A percentile compares a stretch with the other conserved stretches of the same genome.
phyloP scores from a whole-genome alignment of 2,113 vertebrate genomes.

The Crypturellus undulatus region DNA sequence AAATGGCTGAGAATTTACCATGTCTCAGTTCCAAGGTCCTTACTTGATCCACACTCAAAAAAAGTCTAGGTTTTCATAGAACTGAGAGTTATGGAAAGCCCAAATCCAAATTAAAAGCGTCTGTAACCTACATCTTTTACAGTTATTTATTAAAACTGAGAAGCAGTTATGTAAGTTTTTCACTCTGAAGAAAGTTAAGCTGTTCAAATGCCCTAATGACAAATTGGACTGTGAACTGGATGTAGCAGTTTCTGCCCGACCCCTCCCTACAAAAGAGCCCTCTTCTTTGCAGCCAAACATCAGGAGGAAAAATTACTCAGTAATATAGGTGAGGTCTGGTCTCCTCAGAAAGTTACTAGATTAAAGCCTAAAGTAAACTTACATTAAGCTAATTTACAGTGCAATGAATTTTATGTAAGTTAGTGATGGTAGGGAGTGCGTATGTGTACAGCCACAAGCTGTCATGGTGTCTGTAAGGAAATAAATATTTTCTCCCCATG shows the following conservation, averaged over 20 bases:
- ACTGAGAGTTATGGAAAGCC: background rate
- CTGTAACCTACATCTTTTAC: background rate
- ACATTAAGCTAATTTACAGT: background rate
- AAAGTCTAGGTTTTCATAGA: background rate
- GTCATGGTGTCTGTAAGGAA: background rate
- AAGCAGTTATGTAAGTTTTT: background rate
- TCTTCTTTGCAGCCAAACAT: rapidly evolving
- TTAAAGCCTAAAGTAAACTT: background rate
- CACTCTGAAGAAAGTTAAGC: rapidly evolving
- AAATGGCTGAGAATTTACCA: background rate
- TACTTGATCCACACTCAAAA: background rate
- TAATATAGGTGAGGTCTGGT: rapidly evolving
- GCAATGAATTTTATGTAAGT: background rate
- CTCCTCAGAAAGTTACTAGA: background rate
- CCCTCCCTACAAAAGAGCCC: background rate
- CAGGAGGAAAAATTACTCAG: background rate
- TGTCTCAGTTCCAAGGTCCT: background rate
- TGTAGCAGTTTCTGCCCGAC: background rate
- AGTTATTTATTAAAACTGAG: background rate
- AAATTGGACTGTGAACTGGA: too few relatives aligned
- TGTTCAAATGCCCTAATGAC: background rate
- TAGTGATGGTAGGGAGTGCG: rapidly evolving
- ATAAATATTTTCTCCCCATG: conserved; percentile 31
- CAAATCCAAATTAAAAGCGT: background rate
- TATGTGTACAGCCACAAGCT: background rate